These are phyloP conservation scores for Helobdella robusta DNA, from an alignment of 2,888 invertebrate species.

Conservation along the genomic window DNA sequence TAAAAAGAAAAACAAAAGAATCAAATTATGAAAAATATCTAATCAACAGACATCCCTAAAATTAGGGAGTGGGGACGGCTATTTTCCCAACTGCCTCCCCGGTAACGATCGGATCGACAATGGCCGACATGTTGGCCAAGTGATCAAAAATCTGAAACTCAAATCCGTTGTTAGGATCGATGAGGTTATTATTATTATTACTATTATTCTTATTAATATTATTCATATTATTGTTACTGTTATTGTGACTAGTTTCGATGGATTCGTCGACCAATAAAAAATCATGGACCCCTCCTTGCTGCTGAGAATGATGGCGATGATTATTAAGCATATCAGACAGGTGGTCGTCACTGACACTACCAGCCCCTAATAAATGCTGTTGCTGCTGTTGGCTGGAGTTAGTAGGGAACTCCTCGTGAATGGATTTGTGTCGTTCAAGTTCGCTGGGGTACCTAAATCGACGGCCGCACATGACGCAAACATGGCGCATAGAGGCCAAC, in stretches of 20 bases:
- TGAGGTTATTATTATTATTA: too few species aligned
- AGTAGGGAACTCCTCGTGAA: conserved; percentile 10
- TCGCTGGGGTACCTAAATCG: conserved; percentile 32
- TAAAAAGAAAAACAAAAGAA: too few species aligned
- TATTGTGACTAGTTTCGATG: too few species aligned
- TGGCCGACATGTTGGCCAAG: conserved; percentile 1
- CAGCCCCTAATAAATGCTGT: not conserved
- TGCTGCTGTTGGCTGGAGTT: too few species aligned
- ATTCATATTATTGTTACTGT: too few species aligned
- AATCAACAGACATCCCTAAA: too few species aligned
- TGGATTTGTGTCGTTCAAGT: conserved; percentile 29
- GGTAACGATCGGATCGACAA: not conserved
- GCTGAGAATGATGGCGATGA: not conserved
- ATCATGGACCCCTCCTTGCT: not conserved
- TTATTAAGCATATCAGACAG: not conserved
- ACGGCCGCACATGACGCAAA: conserved; percentile 26
- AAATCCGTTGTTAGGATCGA: conserved; percentile 7
- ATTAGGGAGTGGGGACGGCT: too few species aligned
- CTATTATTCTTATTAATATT: too few species aligned
- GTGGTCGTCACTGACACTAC: not conserved
- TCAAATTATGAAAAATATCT: too few species aligned
- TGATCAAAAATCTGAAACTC: conserved; percentile 22
- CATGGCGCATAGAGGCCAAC: conserved; percentile 27
- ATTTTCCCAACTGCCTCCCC: not conserved
- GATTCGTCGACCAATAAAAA: not conserved